These are phyloP conservation scores for Sminthurides aquaticus DNA, from an alignment of 2,888 invertebrate species.

Conservation along the genomic window DNA sequence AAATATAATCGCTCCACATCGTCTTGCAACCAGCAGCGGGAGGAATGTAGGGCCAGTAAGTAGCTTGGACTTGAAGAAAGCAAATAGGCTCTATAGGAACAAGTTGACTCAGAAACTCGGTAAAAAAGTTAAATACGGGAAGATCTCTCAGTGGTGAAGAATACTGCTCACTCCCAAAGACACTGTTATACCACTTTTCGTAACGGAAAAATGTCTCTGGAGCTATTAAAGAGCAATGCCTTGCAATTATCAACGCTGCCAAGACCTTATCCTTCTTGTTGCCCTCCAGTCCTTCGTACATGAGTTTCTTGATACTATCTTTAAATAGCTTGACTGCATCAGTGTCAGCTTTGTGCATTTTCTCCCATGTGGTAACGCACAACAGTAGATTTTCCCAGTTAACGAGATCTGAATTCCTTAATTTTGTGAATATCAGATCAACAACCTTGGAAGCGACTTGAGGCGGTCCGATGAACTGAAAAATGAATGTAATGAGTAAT, in stretches of 20 bases:
- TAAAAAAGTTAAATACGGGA: slow-evolving; percentile 30
- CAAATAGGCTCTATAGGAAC: slow-evolving; percentile 36
- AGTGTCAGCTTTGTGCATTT: slow-evolving; percentile 18
- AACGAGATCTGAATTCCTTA: slow-evolving; percentile 13
- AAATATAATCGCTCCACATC: slow-evolving; percentile 36
- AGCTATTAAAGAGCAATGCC: slow-evolving; percentile 38
- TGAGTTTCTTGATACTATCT: slow-evolving; percentile 27
- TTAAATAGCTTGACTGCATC: slow-evolving; percentile 28
- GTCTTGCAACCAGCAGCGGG: slow-evolving; percentile 26
- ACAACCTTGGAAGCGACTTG: slow-evolving; percentile 23
- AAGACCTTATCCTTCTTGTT: slow-evolving; percentile 25
- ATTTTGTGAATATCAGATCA: slow-evolving; percentile 11
- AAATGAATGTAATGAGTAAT: background rate
- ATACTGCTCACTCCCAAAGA: slow-evolving; percentile 31
- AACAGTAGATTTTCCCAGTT: slow-evolving; percentile 36
- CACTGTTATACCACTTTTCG: slow-evolving; percentile 37
- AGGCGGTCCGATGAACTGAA: slow-evolving; percentile 30
- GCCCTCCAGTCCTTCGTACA: slow-evolving; percentile 28
- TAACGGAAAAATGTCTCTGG: slow-evolving; percentile 35
- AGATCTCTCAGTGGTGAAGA: slow-evolving; percentile 32
- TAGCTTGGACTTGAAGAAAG: slow-evolving; percentile 39
- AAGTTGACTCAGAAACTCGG: slow-evolving; percentile 29
- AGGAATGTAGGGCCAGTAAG: slow-evolving; percentile 37
- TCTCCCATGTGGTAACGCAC: slow-evolving; percentile 30
- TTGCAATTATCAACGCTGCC: slow-evolving; percentile 35